Base-by-base conservation (phyloP, 2,888 invertebrate genomes). In the Eucera pruinosa region DNA sequence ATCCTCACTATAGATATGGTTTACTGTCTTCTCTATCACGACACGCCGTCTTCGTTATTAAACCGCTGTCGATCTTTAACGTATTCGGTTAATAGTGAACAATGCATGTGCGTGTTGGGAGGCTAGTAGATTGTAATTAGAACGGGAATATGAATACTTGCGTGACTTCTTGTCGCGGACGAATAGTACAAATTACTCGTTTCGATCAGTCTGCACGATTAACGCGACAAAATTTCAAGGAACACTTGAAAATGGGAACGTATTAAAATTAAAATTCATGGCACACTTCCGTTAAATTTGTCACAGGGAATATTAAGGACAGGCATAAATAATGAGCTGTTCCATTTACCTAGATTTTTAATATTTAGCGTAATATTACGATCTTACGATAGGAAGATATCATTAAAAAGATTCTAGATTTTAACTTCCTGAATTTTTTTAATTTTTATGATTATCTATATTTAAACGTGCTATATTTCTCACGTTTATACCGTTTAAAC, bases 181-280 rank as follows among this genome's bases (percentile, higher is more conserved):
- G n/a, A n/a, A n/a, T n/a, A n/a, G n/a, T n/a, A 84, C 85, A 79
- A 88, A 88, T 87, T 87, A 82, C 83, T 87, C 80, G 67, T 55
- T 64, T 54, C 61, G 66, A 74, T 78, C 77, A 39, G 60, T 67
- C 50, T 30, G 43, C 43, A 20, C 54, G 62, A 62, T 25, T 25
- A 62, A 23, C 48, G 48, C 25, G 57, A 13, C 11, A 36, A 30
- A 33, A 61, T 71, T 71, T 45, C 45, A 23, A 55, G 15, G 25
- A 30, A 25, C 60, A 23, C 20, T 15, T 20, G 27, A 25, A 39
- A 18, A 58, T 39, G n/a, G 7, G 15, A 25, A 15, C 9, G 18
- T 2, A 11, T 4, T 0, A 2, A 30, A 18, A 9, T 27, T 45
- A 52, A 52, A 61, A 47, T 60, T 47, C 15, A 45, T 48, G 23